phyloP scores from a whole-genome alignment of 2,113 vertebrate species.

The Mesoclemmys tuberculata region DNA sequence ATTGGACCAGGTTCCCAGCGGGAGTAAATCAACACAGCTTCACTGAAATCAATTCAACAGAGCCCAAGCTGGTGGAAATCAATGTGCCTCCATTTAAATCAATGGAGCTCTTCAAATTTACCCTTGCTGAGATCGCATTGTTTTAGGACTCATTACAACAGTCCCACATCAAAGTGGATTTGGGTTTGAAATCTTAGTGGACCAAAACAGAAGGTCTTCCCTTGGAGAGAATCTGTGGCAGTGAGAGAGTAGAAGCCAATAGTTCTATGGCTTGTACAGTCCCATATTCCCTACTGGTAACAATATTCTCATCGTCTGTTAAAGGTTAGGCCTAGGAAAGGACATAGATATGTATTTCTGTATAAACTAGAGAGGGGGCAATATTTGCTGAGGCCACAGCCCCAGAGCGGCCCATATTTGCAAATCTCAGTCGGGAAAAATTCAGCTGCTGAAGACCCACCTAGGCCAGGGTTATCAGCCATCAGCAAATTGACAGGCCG shows the following conservation, averaged over 20 bases:
- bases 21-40: no score
- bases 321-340: not conserved
- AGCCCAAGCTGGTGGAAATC: no score
- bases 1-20: not conserved
- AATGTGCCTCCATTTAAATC: no score
- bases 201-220: no score
- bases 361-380: not conserved
- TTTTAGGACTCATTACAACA: no score
- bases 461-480: not conserved
- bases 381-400: not conserved
- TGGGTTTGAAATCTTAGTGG: no score
- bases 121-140: no score
- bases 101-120: no score
- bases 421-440: not conserved
- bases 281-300: not conserved
- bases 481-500: not conserved
- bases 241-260: not conserved
- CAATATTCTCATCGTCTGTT: not conserved
- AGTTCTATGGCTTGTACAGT: not conserved
- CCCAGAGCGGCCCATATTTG: not conserved
- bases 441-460: not conserved
- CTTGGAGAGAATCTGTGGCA: not conserved
- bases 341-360: not conserved
- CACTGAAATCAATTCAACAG: no score
- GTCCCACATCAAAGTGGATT: no score